phyloP scores from a whole-genome alignment of 2,888 invertebrate species.

The Bursaphelenchus okinawaensis region DNA sequence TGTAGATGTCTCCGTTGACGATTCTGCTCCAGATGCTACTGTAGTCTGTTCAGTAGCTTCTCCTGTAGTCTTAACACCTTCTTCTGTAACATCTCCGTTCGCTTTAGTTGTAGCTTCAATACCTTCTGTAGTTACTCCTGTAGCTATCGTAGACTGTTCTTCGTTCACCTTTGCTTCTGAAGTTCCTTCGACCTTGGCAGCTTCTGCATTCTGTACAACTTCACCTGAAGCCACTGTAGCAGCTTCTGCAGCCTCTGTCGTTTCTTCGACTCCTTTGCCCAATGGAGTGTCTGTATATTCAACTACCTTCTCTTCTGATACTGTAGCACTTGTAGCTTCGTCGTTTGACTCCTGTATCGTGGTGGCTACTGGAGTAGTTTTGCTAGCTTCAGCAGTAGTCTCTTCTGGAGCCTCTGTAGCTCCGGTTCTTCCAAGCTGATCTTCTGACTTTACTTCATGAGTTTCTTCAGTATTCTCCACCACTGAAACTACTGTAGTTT shows the following conservation, averaged over 20 bases:
- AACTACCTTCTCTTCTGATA: background rate
- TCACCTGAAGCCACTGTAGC: too few relatives aligned
- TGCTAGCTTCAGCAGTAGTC: background rate
- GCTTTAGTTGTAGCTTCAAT: too few relatives aligned
- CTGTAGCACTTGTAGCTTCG: background rate
- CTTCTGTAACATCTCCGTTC: too few relatives aligned
- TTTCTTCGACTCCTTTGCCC: background rate
- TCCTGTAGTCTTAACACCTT: too few relatives aligned
- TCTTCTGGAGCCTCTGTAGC: background rate
- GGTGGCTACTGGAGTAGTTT: background rate
- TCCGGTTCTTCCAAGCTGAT: background rate
- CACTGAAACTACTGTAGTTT: background rate
- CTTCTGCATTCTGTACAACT: too few relatives aligned
- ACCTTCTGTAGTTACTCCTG: too few relatives aligned
- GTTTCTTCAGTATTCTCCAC: background rate
- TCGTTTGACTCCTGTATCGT: background rate
- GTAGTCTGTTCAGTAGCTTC: too few relatives aligned
- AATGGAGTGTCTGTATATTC: background rate
- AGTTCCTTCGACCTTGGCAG: too few relatives aligned
- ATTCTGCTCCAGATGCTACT: background rate
- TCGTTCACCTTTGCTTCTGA: too few relatives aligned
- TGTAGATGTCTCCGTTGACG: too few relatives aligned
- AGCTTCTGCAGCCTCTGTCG: background rate
- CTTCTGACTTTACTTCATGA: background rate
- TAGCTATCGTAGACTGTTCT: too few relatives aligned